phyloP scores from a whole-genome alignment of 2,888 invertebrate species.

The Ochropleura plecta region DNA sequence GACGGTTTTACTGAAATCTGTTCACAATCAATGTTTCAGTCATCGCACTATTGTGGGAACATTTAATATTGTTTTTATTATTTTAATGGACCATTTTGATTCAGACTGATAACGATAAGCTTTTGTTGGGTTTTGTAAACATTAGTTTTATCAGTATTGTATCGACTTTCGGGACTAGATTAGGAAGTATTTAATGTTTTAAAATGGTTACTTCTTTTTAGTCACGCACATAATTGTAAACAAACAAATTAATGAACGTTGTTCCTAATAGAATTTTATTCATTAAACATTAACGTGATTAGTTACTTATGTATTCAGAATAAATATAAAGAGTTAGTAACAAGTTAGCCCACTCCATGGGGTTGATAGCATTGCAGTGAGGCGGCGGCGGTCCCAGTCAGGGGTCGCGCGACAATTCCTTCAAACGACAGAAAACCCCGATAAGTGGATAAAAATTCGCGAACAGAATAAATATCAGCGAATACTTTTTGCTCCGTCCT shows the following conservation, averaged over 20 bases:
- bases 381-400: neutral
- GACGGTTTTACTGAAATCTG: slow-evolving; percentile 28
- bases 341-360: neutral
- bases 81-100: slow-evolving; percentile 32
- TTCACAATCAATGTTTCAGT: slow-evolving; percentile 33
- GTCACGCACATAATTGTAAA: too few species aligned
- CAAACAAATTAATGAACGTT: neutral
- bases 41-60: neutral
- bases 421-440: slow-evolving; percentile 74
- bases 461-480: slow-evolving; percentile 86
- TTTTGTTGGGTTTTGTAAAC: neutral
- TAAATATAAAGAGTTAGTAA: neutral
- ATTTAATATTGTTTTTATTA: slow-evolving; percentile 35
- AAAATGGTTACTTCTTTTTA: neutral
- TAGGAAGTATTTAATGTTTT: neutral
- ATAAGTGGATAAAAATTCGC: slow-evolving; percentile 87
- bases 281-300: too few species aligned
- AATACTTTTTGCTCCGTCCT: slow-evolving; percentile 86
- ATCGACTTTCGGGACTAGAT: too few species aligned
- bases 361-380: slow-evolving; percentile 11
- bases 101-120: slow-evolving; percentile 9
- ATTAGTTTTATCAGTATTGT: neutral
- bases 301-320: neutral
- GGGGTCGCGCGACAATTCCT: slow-evolving; percentile 59
- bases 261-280: neutral